phyloP scores from a whole-genome alignment of 2,888 invertebrate species.

The Neria commutata region DNA sequence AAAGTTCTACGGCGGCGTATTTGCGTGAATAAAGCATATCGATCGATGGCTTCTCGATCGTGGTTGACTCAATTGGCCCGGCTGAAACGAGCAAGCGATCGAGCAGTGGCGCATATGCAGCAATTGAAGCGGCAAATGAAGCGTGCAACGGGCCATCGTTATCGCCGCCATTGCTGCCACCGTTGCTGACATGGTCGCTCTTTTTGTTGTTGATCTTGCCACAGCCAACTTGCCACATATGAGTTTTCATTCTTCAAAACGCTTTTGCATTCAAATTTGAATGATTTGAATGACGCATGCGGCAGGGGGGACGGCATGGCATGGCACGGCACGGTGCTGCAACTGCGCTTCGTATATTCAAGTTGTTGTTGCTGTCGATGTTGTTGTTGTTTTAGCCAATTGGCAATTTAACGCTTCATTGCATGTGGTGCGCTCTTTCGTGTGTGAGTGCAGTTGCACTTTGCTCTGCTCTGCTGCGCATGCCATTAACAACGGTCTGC shows the following conservation, averaged over 20 bases:
- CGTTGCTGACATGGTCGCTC: not conserved
- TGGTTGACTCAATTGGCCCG: not conserved
- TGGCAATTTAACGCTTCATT: conserved; percentile 54
- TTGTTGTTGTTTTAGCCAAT: conserved; percentile 39
- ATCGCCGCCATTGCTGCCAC: not conserved
- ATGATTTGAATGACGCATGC: not conserved
- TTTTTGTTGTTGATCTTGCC: not conserved
- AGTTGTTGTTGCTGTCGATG: conserved; percentile 12
- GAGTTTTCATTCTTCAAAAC: not conserved
- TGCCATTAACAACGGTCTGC: too few relatives aligned
- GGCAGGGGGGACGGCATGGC: too few relatives aligned
- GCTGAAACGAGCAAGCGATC: not conserved
- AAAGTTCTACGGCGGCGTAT: too few relatives aligned
- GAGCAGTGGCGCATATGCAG: not conserved
- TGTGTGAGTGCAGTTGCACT: too few relatives aligned
- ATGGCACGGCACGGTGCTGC: too few relatives aligned
- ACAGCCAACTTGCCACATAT: not conserved
- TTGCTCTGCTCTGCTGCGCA: too few relatives aligned
- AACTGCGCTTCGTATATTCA: too few relatives aligned
- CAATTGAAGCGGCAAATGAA: conserved; percentile 13
- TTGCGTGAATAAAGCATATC: conserved; percentile 7
- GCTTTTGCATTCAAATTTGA: not conserved
- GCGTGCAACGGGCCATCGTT: conserved; percentile 1
- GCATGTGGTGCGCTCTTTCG: too few relatives aligned
- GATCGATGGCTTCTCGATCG: not conserved